Conservation (phyloP, 2,888 invertebrate species). For the Mechanitis messenoides region DNA sequence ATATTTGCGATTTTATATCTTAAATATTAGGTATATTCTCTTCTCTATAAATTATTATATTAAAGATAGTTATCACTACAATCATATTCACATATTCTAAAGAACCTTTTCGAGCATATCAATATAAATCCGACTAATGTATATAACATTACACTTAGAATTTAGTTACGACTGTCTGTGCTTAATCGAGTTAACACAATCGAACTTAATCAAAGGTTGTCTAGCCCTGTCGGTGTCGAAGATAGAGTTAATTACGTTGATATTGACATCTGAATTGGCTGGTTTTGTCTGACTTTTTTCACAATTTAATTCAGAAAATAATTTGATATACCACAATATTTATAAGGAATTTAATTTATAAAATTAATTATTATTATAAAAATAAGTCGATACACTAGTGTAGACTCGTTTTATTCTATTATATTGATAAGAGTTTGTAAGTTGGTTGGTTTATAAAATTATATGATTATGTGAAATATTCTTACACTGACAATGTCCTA, state of each 20-base stretch:
- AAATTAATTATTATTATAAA: too few species aligned
- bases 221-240: constrained; percentile 25
- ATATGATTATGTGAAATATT: constrained; percentile 4
- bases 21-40: too few species aligned
- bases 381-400: too few species aligned
- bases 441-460: too few species aligned
- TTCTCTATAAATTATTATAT: too few species aligned
- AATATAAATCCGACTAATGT: constrained; percentile 11
- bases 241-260: constrained; percentile 5
- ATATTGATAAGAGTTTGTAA: too few species aligned
- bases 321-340: too few species aligned
- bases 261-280: constrained; percentile 3
- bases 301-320: background rate
- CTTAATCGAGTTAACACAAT: constrained; percentile 23
- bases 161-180: constrained; percentile 25
- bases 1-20: too few species aligned
- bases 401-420: background rate
- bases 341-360: too few species aligned
- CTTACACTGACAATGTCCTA: constrained; percentile 17
- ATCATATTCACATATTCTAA: background rate
- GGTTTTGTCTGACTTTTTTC: background rate
- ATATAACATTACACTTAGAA: constrained; percentile 14
- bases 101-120: constrained; percentile 2
- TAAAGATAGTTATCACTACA: too few species aligned
- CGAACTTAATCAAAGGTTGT: constrained; percentile 27